Base-by-base conservation (phyloP, 1,140 invertebrate species). In the Tetragnatha versicolor region DNA sequence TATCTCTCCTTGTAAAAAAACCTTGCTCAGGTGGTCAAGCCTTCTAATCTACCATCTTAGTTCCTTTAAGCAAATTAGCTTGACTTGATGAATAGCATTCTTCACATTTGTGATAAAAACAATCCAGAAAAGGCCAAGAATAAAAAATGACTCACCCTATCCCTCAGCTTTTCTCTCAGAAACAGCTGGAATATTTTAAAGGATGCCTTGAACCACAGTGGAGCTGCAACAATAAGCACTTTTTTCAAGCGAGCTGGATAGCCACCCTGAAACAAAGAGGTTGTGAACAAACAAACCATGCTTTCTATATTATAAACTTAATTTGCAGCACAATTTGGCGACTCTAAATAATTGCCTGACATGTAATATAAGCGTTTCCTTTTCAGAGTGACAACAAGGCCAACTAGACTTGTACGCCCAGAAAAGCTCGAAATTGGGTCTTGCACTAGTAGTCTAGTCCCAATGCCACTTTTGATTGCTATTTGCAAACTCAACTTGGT, bases 211-310 rank as follows among this genome's bases (percentile, higher is more conserved):
- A 99, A 98, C 97, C 97, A 98, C 81, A 98, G 87, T 65, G 97
- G 97, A 25, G 95, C 94, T 72, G 96, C 97, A 63, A 99, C 96
- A 83, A 99, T 98, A 55, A 98, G 88, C 49, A 99, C 96, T 87
- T 98, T 98, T 86, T 98, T 98, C 83, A 99, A 86, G 83, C 97
- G 93, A 3, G 97, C 97, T 82, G 97, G 97, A 90, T 98, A 99
- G 42, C 93, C 95, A 82, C 96, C 96, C 96, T 98, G 87, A 27
- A 75, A n/a, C 7, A 12, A n/a, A n/a, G 49, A 51, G n/a, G n/a
- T n/a, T n/a, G n/a, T n/a, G n/a, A n/a, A n/a, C n/a, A n/a, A n/a
- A n/a, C n/a, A n/a, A n/a, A n/a, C n/a, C n/a, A n/a, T n/a, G n/a
- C n/a, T 45, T 45, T 17, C 39, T 45, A 9, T 9, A 9, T 45